phyloP scores from a whole-genome alignment of 2,797 vertebrate genomes.

The Helicolenus hilgendorfi region DNA sequence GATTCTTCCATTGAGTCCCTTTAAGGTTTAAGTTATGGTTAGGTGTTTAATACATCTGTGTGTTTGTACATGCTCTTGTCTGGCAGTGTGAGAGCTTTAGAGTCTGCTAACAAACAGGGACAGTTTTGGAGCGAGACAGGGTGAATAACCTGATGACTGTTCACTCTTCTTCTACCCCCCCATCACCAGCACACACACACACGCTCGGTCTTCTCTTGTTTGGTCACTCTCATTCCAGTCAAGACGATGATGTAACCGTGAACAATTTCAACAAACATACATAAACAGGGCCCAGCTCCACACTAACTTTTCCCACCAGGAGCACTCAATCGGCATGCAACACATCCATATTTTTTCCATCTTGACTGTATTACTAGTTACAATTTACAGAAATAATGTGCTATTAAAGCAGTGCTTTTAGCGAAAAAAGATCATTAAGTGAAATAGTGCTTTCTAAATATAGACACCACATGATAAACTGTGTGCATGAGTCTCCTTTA shows the following conservation, averaged over 20 bases:
- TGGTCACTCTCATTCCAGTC: neutral
- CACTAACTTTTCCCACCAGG: neutral
- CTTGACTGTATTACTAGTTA: no score
- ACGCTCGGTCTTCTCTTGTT: neutral
- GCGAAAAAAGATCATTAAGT: no score
- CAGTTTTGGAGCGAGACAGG: constrained; percentile 17
- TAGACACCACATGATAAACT: no score
- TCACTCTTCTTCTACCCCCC: constrained; percentile 9
- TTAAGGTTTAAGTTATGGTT: neutral
- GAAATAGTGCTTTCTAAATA: no score
- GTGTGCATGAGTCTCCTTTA: no score
- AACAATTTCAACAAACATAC: neutral
- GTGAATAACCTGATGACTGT: constrained; percentile 70
- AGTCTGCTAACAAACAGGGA: neutral
- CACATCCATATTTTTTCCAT: no score
- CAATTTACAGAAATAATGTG: no score
- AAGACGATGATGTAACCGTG: neutral
- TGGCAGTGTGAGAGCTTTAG: constrained; percentile 30
- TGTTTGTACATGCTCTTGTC: neutral
- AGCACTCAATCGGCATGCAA: neutral
- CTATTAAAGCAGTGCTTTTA: no score
- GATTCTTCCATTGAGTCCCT: no score
- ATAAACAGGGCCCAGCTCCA: accelerated
- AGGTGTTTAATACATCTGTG: neutral
- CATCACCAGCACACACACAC: neutral